A percentile compares a stretch with the other conserved stretches of the same genome.
Evolutionary conservation across 92 coral and sea anemone species (phyloP).

Genomic region (Micromussa lordhowensis): DNA sequence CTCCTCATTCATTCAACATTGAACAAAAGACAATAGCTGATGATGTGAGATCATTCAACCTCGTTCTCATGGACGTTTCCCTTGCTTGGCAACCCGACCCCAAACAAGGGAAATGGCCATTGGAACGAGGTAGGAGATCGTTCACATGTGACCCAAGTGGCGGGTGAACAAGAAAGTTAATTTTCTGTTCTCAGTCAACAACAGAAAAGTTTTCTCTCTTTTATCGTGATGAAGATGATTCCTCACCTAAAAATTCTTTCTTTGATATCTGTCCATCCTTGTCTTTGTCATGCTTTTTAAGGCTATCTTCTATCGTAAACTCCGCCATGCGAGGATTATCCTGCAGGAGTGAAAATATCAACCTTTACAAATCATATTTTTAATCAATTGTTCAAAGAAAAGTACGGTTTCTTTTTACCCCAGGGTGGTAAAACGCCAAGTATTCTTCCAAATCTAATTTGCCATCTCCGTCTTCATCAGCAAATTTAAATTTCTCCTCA

Average conservation of each 20-base stretch:
- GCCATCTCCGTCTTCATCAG: slow-evolving; percentile 85
- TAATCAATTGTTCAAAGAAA: not conserved
- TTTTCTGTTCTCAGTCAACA: not conserved
- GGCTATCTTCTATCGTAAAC: slow-evolving; percentile 77
- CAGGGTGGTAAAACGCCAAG: slow-evolving; percentile 85
- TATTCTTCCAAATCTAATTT: slow-evolving; percentile 76
- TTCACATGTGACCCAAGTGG: not conserved
- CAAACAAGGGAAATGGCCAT: no score
- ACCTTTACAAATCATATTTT: not conserved
- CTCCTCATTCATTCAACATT: not conserved
- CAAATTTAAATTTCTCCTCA: slow-evolving; percentile 79
- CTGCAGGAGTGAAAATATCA: slow-evolving; percentile 35
- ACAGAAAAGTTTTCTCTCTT: not conserved
- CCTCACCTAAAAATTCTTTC: slow-evolving; percentile 87
- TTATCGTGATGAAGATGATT: not conserved
- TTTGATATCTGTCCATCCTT: slow-evolving; percentile 92
- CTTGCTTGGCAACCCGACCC: no score
- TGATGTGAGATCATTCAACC: not conserved
- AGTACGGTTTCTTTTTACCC: slow-evolving; percentile 38
- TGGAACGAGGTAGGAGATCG: no score
- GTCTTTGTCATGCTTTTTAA: slow-evolving; percentile 89
- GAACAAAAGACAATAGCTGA: not conserved
- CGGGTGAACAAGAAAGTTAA: not conserved
- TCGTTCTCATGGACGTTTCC: no score
- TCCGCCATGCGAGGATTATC: slow-evolving; percentile 87